Conservation (phyloP, 2,113 vertebrate genomes). For the Eurypyga helias region DNA sequence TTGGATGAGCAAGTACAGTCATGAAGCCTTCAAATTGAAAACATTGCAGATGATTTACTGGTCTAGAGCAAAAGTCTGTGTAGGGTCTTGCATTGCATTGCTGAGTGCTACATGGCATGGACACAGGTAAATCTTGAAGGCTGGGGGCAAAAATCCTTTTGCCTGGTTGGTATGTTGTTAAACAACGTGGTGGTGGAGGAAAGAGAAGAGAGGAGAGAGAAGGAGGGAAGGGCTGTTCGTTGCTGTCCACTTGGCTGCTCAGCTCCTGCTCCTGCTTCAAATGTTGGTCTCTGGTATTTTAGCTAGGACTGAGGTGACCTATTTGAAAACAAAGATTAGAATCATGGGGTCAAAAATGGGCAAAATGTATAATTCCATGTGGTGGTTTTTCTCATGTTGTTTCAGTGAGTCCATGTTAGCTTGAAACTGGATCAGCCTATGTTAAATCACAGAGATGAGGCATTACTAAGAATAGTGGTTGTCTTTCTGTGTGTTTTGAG, state of each 20-base stretch:
- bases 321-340: not conserved
- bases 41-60: not conserved
- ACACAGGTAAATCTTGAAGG: not conserved
- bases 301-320: not conserved
- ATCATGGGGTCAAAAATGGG: not conserved
- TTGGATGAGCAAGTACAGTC: not conserved
- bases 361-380: not conserved
- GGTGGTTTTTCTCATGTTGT: not conserved
- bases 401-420: not conserved
- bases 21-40: not conserved
- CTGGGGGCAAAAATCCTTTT: not conserved
- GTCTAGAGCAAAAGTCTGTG: not conserved
- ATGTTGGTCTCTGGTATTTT: not conserved
- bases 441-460: not conserved
- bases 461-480: not conserved
- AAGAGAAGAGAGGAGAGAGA: not conserved
- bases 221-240: not conserved
- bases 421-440: not conserved
- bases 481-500: not conserved
- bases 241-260: not conserved
- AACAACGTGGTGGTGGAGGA: rapidly evolving
- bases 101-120: not conserved
- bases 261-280: not conserved
- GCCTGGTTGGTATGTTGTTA: not conserved
- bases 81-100: not conserved